Percentiles rank a stretch among this genome's conserved stretches.
Conservation (phyloP, 2,888 invertebrate genomes). For the Rhorus exstirpatorius region DNA sequence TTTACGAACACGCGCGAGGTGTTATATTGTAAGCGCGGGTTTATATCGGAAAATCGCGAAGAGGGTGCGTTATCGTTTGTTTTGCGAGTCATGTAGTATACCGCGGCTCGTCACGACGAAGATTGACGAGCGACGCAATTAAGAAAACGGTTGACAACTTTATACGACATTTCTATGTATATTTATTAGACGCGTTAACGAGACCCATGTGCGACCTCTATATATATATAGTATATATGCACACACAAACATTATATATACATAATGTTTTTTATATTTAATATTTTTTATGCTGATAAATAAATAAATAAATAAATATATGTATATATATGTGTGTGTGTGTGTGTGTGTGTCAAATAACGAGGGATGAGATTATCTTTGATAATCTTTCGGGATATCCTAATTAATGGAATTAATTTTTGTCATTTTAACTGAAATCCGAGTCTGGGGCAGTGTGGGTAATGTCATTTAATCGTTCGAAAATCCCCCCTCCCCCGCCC, state of each 20-base stretch:
- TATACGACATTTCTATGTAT: conserved; percentile 1
- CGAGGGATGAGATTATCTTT: background rate
- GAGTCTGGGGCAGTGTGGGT: background rate
- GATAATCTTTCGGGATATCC: background rate
- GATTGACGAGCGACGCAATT: conserved; percentile 54
- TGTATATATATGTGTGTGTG: background rate
- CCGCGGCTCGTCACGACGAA: conserved; percentile 36
- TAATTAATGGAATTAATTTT: background rate
- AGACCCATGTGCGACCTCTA: background rate
- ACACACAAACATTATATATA: too few species aligned
- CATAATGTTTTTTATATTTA: too few species aligned
- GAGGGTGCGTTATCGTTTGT: conserved; percentile 18
- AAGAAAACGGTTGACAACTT: conserved; percentile 39
- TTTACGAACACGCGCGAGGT: background rate
- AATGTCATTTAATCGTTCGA: background rate
- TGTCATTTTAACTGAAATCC: background rate
- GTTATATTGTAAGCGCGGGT: background rate
- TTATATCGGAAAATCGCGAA: conserved; percentile 21
- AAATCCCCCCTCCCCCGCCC: too few species aligned
- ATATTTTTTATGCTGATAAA: too few species aligned
- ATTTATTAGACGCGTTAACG: conserved; percentile 29
- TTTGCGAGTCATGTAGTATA: background rate
- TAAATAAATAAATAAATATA: too few species aligned
- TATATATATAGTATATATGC: background rate
- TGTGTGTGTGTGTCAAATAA: background rate